Conservation (phyloP, 2,797 vertebrate genomes). For the Salarias fasciatus region DNA sequence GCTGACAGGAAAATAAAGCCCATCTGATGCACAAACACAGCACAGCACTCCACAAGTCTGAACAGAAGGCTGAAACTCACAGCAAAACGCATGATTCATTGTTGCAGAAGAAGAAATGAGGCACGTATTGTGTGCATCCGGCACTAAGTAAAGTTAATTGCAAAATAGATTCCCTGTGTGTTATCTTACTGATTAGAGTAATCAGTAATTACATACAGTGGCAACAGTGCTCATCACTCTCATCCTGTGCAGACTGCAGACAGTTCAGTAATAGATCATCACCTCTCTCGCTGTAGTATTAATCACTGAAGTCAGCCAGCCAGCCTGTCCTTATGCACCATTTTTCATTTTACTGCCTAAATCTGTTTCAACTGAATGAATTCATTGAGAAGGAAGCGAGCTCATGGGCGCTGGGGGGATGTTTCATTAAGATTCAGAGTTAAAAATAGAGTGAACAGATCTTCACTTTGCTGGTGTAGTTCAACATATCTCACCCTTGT, state of each 20-base stretch:
- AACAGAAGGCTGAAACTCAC: too few relatives aligned
- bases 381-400: constrained; percentile 53
- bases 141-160: constrained; percentile 30
- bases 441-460: constrained; percentile 74
- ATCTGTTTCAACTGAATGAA: constrained; percentile 66
- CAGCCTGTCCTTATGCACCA: constrained; percentile 53
- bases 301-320: constrained; percentile 50
- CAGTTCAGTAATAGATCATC: constrained; percentile 36
- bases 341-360: constrained; percentile 60
- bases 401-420: constrained; percentile 51
- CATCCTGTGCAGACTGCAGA: constrained; percentile 24
- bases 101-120: background rate
- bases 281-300: constrained; percentile 34
- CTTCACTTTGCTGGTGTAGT: constrained; percentile 54
- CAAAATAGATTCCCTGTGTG: constrained; percentile 13
- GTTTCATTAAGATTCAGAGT: constrained; percentile 76
- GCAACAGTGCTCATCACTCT: constrained; percentile 32
- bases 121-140: background rate
- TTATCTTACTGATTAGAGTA: constrained; percentile 34
- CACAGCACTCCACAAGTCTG: too few relatives aligned
- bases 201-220: constrained; percentile 43
- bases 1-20: too few relatives aligned
- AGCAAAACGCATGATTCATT: constrained; percentile 4
- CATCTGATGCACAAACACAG: too few relatives aligned
- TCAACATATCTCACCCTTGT: constrained; percentile 55